Evolutionary conservation across 2,113 vertebrate species (phyloP), one percentile per base, ranked within the genome.

Genomic region (Cebidichthys violaceus): DNA sequence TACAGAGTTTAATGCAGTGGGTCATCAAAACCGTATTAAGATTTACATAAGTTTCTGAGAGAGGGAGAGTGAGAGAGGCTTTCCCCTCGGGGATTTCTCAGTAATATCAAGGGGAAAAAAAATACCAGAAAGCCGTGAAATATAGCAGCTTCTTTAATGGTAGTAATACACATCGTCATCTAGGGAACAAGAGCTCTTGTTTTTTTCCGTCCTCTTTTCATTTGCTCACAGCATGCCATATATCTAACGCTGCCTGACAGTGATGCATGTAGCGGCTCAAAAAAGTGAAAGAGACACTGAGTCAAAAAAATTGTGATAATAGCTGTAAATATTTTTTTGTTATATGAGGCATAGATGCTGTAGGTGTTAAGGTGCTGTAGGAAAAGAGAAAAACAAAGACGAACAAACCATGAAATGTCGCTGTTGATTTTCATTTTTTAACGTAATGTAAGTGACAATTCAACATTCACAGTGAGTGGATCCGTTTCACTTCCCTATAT

Each of bases 1-100:
- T 90, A 83, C 81, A 86, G 65, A 62, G 57, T 81, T 88, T 90
- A 79, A 92, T 91, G 86, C 62, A 92, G 87, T 59, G 84, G 91
- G 89, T 93, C 89, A 93, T 92, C 89, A 90, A 88, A 93, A 90
- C 74, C 90, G 81, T 91, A 93, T 91, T 93, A 92, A 87, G 87
- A 91, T 93, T 90, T 92, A 92, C 87, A 88, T 67, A 87, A 70
- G 64, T 82, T 89, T 88, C 54, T 86, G 84, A 66, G 86, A 88
- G 81, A 43, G 65, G 67, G 77, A 60, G 52, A 81, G 67, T 82
- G 54, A 78, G 47, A 50, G 55, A 76, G 60, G 75, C 10, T 75
- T 79, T 54, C 60, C 75, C 77, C 74, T 31, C 45, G 50, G 88
- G 81, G 47, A 39, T 13, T 81, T 80, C 0, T 37, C 45, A 29